A percentile compares a stretch with the other conserved stretches of the same genome.
Conservation (phyloP, 2,113 vertebrate species). For the Oceanites oceanicus region DNA sequence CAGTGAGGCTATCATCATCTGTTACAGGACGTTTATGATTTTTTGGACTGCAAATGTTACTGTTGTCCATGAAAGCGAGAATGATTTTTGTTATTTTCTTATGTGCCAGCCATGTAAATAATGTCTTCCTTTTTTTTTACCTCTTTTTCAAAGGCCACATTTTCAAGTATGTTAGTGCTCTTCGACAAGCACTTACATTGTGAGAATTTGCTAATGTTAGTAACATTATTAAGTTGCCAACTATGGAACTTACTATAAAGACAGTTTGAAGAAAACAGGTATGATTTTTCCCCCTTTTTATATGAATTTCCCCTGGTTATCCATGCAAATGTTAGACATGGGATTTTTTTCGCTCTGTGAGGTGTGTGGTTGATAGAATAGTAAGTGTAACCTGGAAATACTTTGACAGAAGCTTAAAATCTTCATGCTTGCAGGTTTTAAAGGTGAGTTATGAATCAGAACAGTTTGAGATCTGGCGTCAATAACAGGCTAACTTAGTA, state of each 20-base stretch:
- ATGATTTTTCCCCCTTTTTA: not conserved
- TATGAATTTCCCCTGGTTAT: not conserved
- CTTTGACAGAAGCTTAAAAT: not conserved
- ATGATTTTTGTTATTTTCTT: conserved; percentile 40
- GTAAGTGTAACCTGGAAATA: not conserved
- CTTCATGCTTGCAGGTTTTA: not conserved
- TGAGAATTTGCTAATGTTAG: not conserved
- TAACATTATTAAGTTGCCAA: not conserved
- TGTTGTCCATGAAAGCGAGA: conserved; percentile 6
- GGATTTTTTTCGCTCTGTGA: not conserved
- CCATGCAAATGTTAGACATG: not conserved
- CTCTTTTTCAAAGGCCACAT: not conserved
- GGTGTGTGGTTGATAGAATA: not conserved
- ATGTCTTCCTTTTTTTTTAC: not conserved
- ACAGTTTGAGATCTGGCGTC: not conserved
- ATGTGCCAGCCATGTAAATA: conserved; percentile 37
- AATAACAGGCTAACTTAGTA: not conserved
- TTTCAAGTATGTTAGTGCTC: not conserved
- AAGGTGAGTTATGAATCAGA: not conserved
- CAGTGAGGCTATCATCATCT: conserved; percentile 39
- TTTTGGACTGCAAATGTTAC: conserved; percentile 46
- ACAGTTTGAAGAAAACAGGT: not conserved
- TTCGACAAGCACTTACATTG: not conserved
- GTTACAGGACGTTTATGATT: conserved; percentile 48
- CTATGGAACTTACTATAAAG: not conserved